Base-by-base conservation (phyloP, 2,888 invertebrate genomes). In the Oligia latruncula region DNA sequence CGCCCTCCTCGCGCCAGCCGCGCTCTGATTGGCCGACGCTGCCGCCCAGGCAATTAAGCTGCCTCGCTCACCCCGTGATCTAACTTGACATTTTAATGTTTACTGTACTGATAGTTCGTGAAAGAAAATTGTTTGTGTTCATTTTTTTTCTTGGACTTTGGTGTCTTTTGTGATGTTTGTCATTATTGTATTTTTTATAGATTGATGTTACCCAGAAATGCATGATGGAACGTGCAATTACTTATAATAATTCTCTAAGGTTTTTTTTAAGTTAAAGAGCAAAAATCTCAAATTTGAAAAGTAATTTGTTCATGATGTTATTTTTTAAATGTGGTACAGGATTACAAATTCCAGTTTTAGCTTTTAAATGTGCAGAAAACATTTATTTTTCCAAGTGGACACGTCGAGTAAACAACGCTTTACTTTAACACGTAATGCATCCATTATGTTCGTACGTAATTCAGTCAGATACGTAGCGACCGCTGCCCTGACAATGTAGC, bases 61-160 rank as follows among this genome's bases (percentile, higher is more conserved):
- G 93, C 94, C 94, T 92, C 93, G 92, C 94, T 92, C 90, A 87
- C 90, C 93, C 94, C 92, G 87, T 86, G 88, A 91, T 91, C 92
- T 92, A 92, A 96, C 95, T 96, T 96, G 96, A 96, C 97, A 95
- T 96, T 95, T 95, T 95, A 95, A 96, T 95, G 95, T 96, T 96
- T 95, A 93, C 94, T 88, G 89, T 92, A 90, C 92, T 91, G 92
- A 92, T 91, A 92, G 91, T 92, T 91, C 82, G 70, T 68, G 66
- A 87, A 80, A 82, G 86, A 87, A 82, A 81, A 82, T 77, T 79
- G 75, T 88, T 85, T 85, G 73, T 74, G 74, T 82, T 77, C 60
- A 60, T 78, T 88, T 73, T 79, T 74, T 85, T 73, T 83, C 49
- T 74, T 82, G 46, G 76, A 65, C 78, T 83, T 73, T 74, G 60